These are phyloP conservation scores for Pontoporia blainvillei DNA, from an alignment of 2,113 vertebrate species.

Conservation along the genomic window DNA sequence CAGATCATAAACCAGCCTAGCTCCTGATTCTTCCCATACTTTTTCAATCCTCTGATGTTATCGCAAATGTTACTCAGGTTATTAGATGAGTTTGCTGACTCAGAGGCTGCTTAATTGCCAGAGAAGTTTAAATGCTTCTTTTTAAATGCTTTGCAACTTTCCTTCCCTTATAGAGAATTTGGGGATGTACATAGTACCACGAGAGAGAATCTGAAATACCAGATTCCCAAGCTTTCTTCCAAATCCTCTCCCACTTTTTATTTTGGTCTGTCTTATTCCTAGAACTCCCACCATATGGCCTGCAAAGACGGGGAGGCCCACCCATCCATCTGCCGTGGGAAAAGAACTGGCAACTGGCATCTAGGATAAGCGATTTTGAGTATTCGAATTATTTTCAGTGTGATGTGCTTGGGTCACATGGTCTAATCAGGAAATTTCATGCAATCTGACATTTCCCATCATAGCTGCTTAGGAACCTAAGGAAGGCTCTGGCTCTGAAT, in stretches of 20 bases:
- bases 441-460: slow-evolving; percentile 42
- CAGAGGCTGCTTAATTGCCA: background rate
- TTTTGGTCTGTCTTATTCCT: background rate
- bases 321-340: background rate
- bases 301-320: background rate
- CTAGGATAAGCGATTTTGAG: background rate
- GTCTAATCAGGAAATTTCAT: slow-evolving; percentile 27
- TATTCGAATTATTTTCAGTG: background rate
- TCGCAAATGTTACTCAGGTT: background rate
- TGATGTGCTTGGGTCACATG: background rate
- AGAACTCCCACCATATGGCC: background rate
- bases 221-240: background rate
- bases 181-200: background rate
- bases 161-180: background rate
- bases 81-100: background rate
- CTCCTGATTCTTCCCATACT: background rate
- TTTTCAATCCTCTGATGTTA: background rate
- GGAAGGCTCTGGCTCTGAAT: background rate
- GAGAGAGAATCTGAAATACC: background rate
- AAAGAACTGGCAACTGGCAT: background rate
- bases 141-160: slow-evolving; percentile 4
- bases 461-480: slow-evolving; percentile 62
- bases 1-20: background rate
- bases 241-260: background rate
- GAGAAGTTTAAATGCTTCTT: background rate